Evolutionary conservation across 2,888 invertebrate species (phyloP).

Genomic region (Drosophila melanosoma): DNA sequence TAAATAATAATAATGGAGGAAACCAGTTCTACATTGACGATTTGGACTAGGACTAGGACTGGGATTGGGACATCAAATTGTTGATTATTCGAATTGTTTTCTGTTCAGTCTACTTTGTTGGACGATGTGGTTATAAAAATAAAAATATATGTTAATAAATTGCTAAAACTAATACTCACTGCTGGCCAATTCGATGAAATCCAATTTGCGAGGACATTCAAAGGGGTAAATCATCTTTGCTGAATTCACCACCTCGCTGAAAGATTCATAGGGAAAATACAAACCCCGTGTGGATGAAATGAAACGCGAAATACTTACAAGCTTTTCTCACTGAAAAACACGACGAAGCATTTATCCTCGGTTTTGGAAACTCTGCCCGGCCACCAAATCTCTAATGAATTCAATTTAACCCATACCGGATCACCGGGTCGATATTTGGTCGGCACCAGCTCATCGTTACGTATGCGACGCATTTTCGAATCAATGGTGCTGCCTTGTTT

Average conservation of each 20-base stretch:
- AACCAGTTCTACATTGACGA: background rate
- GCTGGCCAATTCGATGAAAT: constrained; percentile 92
- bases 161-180: constrained; percentile 86
- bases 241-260: constrained; percentile 92
- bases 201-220: constrained; percentile 91
- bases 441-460: constrained; percentile 40
- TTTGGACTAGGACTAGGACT: background rate
- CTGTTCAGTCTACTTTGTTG: background rate
- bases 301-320: constrained; percentile 87
- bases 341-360: constrained; percentile 89
- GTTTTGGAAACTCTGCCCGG: constrained; percentile 91
- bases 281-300: background rate
- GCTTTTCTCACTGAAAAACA: constrained; percentile 93
- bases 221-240: constrained; percentile 90
- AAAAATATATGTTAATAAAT: background rate
- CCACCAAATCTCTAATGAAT: constrained; percentile 90
- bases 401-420: constrained; percentile 94
- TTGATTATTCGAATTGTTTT: background rate
- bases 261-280: background rate
- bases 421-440: constrained; percentile 88
- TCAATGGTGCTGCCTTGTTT: background rate
- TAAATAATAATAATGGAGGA: background rate
- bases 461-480: constrained; percentile 6
- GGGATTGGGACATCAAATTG: background rate
- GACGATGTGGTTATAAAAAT: background rate